Evolutionary conservation across 2,113 vertebrate genomes (phyloP), one percentile per base, ranked within the genome.

Genomic region (Osmerus eperlanus): DNA sequence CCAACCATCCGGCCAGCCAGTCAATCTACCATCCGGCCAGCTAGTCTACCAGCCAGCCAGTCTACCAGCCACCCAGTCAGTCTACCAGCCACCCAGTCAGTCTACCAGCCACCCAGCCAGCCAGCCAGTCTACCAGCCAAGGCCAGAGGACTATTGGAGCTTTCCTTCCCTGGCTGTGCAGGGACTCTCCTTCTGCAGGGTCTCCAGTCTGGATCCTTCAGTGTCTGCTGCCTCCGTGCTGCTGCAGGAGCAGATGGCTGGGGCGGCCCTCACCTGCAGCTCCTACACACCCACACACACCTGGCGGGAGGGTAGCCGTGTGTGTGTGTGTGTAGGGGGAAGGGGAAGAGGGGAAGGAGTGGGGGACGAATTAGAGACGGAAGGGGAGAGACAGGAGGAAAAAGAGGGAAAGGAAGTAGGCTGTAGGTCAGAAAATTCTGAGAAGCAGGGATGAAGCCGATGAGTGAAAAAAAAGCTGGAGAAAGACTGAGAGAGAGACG

Each of bases 191-290:
- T 32, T 5, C 29, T 41, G 36, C 36, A 6, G 36, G 36, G 6
- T 11, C 36, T 41, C 36, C 36, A 41, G 5, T 4, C 36, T 41
- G 36, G 36, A 41, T 41, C 36, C 36, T 41, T 5, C 36, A 41
- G 36, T 41, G 36, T 8, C 36, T 41, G 19, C 59, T 5, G 59
- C n/a, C 21, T 61, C 21, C 16, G 13, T 12, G 28, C 14, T 29
- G 47, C 32, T 58, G 23, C 36, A 13, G 6, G 14, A 71, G 67
- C 72, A 78, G 65, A 77, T 78, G 67, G 71, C 51, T 29, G 29
- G 28, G 68, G 60, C 58, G 19, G 47, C 2, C 11, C 75, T 56
- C 56, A 29, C 32, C 58, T 18, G 56, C n/a, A 36, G 0, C 14
- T 64, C n/a, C 28, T 52, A 47, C 51, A 21, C 53, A 67, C 54